Evolutionary conservation across 2,888 invertebrate species (phyloP), one percentile per base, ranked within the genome.

Genomic region (Crematogaster levior): DNA sequence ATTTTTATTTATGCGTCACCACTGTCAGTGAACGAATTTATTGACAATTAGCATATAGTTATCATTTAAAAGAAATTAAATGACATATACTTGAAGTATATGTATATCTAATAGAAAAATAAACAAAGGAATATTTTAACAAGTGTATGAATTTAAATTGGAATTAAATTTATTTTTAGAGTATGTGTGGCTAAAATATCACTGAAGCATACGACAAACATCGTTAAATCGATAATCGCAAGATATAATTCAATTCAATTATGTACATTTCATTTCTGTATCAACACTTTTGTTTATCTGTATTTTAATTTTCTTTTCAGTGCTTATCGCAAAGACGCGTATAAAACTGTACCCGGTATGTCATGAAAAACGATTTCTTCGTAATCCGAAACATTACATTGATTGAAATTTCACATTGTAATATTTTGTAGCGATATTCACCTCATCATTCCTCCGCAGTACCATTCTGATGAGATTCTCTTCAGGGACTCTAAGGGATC

Each of bases 401-500:
- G 53, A 77, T 70, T 70, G 30, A 70, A 79, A 70, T 77, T 56
- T 53, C 15, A 7, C 51, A 10, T 60, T n/a, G 37, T 18, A 43
- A 43, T 70, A 30, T 56, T 24, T 70, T 18, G 56, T 21, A 43
- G 43, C 43, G 43, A 34, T 56, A 56, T 70, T 58, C 56, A 40
- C 21, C 40, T 34, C 77, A 37, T 75, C 27, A 24, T 79, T 72
- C 27, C 30, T 43, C 34, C 30, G 30, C 21, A 21, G 30, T 68
- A 56, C 56, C 68, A 18, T 58, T 30, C 53, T 34, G 61, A 72
- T 83, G 74, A 65, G 65, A 58, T 58, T 63, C 65, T 85, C 74
- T 75, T 81, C 18, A 68, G 81, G 81, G 79, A 77, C 82, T 73
- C 80, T 83, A 86, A 83, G 82, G 68, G 74, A 86, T n/a, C 27